Conservation (phyloP, 2,113 vertebrate species). For the Numenius arquata region DNA sequence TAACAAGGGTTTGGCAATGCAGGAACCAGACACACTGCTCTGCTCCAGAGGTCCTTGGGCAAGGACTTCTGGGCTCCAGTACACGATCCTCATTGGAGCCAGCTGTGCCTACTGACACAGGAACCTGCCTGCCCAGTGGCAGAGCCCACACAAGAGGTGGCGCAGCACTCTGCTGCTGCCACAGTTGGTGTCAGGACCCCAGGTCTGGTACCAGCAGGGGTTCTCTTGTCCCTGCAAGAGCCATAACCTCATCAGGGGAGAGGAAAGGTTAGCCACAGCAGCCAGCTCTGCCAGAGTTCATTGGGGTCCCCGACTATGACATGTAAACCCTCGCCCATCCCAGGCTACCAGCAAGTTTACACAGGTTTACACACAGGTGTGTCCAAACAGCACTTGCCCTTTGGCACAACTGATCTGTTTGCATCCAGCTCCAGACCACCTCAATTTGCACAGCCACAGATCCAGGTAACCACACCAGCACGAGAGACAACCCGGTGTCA, state of each 20-base stretch:
- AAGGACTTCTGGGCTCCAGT: background rate
- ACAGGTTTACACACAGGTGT: background rate
- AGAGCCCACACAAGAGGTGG: background rate
- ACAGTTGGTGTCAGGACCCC: background rate
- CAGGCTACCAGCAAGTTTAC: background rate
- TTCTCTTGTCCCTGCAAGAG: background rate
- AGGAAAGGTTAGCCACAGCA: background rate
- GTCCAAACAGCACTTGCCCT: background rate
- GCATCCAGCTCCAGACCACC: background rate
- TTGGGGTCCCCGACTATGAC: background rate
- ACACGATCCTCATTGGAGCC: rapidly evolving
- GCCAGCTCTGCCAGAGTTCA: background rate
- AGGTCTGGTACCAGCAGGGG: background rate
- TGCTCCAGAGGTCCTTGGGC: background rate
- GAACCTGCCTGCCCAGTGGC: background rate
- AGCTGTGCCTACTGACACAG: background rate
- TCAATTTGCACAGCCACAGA: background rate
- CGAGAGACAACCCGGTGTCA: background rate
- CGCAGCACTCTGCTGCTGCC: background rate
- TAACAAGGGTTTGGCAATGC: background rate
- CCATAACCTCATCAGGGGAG: background rate
- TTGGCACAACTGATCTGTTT: background rate
- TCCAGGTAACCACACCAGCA: rapidly evolving
- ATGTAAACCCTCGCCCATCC: background rate
- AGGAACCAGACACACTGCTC: background rate